These are phyloP conservation scores for Spinibarbus caldwelli DNA, from an alignment of 2,797 vertebrate genomes.

Conservation along the genomic window DNA sequence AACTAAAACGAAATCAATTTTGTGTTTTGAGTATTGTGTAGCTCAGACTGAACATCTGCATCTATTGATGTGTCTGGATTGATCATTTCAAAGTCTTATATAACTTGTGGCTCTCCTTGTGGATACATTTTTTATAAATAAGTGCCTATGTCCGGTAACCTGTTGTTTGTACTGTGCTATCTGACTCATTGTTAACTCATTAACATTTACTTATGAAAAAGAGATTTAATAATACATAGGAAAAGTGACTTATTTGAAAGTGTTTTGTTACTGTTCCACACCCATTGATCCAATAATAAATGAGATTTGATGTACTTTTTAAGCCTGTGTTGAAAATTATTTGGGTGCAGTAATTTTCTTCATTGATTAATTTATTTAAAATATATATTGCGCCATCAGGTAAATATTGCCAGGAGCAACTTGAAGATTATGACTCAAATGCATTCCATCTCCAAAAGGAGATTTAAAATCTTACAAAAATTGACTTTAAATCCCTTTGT, in stretches of 20 bases:
- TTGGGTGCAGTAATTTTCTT: background rate
- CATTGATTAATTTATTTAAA: background rate
- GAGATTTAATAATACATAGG: constrained; percentile 10
- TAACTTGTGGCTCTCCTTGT: constrained; percentile 37
- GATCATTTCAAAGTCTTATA: background rate
- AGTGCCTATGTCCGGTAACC: constrained; percentile 41
- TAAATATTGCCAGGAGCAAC: background rate
- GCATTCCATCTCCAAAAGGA: background rate
- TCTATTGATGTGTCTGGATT: constrained; percentile 10
- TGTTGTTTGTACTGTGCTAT: constrained; percentile 31
- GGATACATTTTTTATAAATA: constrained; percentile 42
- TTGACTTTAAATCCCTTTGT: background rate
- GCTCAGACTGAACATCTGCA: background rate
- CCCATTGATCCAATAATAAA: constrained; percentile 16
- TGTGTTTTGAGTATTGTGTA: background rate
- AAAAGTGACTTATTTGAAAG: constrained; percentile 7
- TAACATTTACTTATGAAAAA: constrained; percentile 21
- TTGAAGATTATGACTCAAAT: background rate
- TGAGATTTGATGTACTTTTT: constrained; percentile 21
- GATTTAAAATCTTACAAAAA: background rate
- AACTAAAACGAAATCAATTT: background rate
- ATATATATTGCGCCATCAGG: background rate
- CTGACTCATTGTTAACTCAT: constrained; percentile 20
- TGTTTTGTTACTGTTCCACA: constrained; percentile 27
- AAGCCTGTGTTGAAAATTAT: background rate